Percentiles rank a stretch among this genome's conserved stretches.
Conservation (phyloP, 2,888 invertebrate species). For the Chorisops tibialis region DNA sequence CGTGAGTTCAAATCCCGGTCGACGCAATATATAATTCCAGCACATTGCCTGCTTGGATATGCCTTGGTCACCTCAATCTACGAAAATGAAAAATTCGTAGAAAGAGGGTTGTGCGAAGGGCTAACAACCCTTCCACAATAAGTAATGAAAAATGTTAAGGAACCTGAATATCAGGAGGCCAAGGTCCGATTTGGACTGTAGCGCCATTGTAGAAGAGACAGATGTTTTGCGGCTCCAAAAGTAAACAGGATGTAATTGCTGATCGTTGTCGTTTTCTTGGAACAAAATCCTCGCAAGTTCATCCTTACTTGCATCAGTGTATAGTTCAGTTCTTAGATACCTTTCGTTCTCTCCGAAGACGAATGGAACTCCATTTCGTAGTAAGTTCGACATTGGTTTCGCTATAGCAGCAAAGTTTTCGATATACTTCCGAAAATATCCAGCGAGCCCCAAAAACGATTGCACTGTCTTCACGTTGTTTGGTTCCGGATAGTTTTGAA, state of each 20-base stretch:
- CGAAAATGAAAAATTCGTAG: too few relatives aligned
- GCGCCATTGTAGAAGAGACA: too few relatives aligned
- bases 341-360: background rate
- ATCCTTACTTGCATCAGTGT: slow-evolving; percentile 30
- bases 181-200: too few relatives aligned
- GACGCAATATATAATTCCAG: too few relatives aligned
- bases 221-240: slow-evolving; percentile 39
- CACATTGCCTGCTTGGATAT: too few relatives aligned
- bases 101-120: too few relatives aligned
- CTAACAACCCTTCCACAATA: too few relatives aligned
- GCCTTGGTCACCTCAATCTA: too few relatives aligned
- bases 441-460: slow-evolving; percentile 32
- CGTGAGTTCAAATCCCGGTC: too few relatives aligned
- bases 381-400: slow-evolving; percentile 3
- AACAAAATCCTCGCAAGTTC: slow-evolving; percentile 38
- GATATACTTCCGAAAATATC: slow-evolving; percentile 34
- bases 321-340: background rate
- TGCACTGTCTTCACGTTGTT: slow-evolving; percentile 27
- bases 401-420: slow-evolving; percentile 5
- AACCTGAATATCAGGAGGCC: too few relatives aligned
- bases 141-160: too few relatives aligned
- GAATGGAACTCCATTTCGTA: background rate
- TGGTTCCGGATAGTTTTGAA: slow-evolving; percentile 31
- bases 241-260: slow-evolving; percentile 36
- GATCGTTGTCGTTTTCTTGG: slow-evolving; percentile 32